Conservation (phyloP, 2,888 invertebrate species). For the Blastobasis lacticolella region DNA sequence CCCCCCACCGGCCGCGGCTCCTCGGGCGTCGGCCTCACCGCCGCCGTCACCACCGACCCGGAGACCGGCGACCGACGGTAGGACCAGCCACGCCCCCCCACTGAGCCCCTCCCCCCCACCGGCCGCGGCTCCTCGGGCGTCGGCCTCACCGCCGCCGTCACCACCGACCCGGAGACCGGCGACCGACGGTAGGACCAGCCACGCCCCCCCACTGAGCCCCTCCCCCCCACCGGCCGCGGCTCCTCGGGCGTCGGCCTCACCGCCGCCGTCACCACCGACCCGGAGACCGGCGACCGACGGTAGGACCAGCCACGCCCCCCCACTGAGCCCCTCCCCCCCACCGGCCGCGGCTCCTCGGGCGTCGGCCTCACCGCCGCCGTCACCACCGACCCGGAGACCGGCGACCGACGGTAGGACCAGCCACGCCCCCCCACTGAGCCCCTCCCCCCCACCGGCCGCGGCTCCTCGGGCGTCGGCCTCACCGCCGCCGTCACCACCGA, state of each 20-base stretch:
- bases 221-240: conserved; percentile 97
- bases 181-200: conserved; percentile 71
- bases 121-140: conserved; percentile 99
- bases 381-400: conserved; percentile 95
- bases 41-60: conserved; percentile 96
- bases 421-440: conserved; percentile 56
- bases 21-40: conserved; percentile 98
- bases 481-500: conserved; percentile 99
- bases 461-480: conserved; percentile 98
- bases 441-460: conserved; percentile 97
- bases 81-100: too few relatives aligned
- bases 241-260: conserved; percentile 99
- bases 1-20: conserved; percentile 98
- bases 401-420: conserved; percentile 75
- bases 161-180: conserved; percentile 95
- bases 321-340: conserved; percentile 89
- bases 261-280: conserved; percentile 97
- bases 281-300: conserved; percentile 90
- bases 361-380: conserved; percentile 99
- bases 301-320: conserved; percentile 14
- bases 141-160: conserved; percentile 98
- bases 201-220: conserved; percentile 66
- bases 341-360: conserved; percentile 97
- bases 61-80: conserved; percentile 89
- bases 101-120: conserved; percentile 91